phyloP scores from a whole-genome alignment of 2,113 vertebrate species.

The Phrynosoma platyrhinos region DNA sequence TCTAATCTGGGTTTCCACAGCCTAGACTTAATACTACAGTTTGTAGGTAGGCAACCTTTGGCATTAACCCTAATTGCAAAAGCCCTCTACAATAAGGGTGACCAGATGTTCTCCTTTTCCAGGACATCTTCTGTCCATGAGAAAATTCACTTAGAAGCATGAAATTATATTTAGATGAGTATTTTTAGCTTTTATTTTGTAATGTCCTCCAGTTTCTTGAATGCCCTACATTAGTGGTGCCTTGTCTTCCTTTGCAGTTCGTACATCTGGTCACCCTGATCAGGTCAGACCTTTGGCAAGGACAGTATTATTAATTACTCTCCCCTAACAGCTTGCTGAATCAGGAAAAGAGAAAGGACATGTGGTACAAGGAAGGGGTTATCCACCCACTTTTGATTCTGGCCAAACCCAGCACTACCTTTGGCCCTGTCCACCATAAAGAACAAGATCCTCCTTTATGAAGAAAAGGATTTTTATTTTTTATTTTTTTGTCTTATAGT shows the following conservation, averaged over 20 bases:
- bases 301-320: background rate
- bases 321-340: background rate
- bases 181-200: too few relatives aligned
- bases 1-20: background rate
- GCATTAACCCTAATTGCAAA: background rate
- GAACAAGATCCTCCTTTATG: background rate
- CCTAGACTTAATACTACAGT: background rate
- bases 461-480: background rate
- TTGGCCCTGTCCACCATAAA: background rate
- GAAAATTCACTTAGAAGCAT: too few relatives aligned
- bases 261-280: background rate
- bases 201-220: too few relatives aligned
- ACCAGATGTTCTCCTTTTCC: too few relatives aligned
- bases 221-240: too few relatives aligned
- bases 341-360: background rate
- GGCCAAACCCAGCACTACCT: background rate
- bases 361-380: background rate
- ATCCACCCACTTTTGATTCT: background rate
- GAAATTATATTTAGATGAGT: too few relatives aligned
- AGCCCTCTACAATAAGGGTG: background rate
- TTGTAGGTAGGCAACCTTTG: background rate
- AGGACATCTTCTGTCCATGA: too few relatives aligned
- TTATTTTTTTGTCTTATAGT: background rate
- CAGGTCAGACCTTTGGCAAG: background rate
- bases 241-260: too few relatives aligned